Conservation (phyloP, 2,113 vertebrate genomes). For the Ptychochromis oligacanthus region DNA sequence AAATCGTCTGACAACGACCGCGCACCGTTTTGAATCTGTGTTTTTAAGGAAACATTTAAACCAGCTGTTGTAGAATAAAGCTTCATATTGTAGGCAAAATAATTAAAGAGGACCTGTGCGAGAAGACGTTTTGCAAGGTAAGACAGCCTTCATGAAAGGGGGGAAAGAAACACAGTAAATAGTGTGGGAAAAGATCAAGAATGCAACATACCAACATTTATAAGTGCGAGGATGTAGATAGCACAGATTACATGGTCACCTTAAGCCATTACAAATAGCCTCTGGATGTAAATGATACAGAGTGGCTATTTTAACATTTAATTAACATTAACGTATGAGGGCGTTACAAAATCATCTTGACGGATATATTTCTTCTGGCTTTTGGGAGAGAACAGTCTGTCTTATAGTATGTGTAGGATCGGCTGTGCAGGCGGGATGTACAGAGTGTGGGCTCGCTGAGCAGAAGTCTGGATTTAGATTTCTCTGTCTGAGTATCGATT, state of each 20-base stretch:
- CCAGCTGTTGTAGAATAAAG: neutral
- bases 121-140: neutral
- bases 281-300: accelerated
- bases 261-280: neutral
- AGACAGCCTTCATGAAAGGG: neutral
- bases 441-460: constrained; percentile 13
- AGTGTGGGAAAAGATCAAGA: neutral
- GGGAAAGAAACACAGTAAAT: neutral
- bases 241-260: neutral
- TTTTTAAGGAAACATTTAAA: neutral
- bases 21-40: neutral
- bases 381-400: neutral
- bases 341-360: neutral
- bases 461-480: constrained; percentile 26
- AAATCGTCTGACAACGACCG: neutral
- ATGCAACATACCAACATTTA: neutral
- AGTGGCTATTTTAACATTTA: accelerated
- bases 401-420: constrained; percentile 8
- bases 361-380: neutral
- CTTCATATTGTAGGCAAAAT: neutral
- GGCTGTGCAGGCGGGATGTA: neutral
- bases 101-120: neutral
- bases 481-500: constrained; percentile 9
- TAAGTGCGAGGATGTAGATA: neutral
- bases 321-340: neutral